These are phyloP conservation scores for Callionymus lyra DNA, from an alignment of 2,113 vertebrate species.

Conservation along the genomic window DNA sequence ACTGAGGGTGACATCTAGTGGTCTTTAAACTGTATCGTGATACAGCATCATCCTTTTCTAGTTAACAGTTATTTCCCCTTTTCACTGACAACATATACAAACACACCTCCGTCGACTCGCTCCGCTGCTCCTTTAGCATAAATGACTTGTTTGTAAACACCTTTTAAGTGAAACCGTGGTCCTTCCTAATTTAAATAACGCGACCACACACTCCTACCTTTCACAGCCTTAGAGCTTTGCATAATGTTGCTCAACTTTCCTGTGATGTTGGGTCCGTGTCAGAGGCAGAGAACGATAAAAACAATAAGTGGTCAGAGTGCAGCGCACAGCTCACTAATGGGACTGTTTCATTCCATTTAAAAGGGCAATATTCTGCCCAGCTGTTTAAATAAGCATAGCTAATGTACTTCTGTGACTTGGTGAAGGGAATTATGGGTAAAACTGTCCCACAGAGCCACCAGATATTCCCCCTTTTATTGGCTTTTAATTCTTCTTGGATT, in stretches of 20 bases:
- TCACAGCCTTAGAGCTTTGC: conserved; percentile 20
- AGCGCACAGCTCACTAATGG: conserved; percentile 42
- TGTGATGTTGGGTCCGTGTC: conserved; percentile 32
- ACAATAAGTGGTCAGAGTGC: conserved; percentile 32
- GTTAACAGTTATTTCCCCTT: too few relatives aligned
- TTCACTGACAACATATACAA: too few relatives aligned
- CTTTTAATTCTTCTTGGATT: too few relatives aligned
- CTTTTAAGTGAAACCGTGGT: too few relatives aligned
- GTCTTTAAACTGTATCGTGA: too few relatives aligned
- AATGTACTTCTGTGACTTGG: conserved; percentile 46
- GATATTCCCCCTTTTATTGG: too few relatives aligned
- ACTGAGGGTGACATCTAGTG: too few relatives aligned
- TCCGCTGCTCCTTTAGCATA: too few relatives aligned
- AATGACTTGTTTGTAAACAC: too few relatives aligned
- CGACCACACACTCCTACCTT: conserved; percentile 8
- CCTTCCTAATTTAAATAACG: neutral
- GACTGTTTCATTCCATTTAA: conserved; percentile 56
- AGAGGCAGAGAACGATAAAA: conserved; percentile 14
- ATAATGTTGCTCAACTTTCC: conserved; percentile 44
- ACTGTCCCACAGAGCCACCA: conserved; percentile 36
- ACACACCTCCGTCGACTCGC: too few relatives aligned
- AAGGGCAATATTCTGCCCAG: conserved; percentile 50
- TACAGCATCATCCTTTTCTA: too few relatives aligned
- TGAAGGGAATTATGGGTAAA: conserved; percentile 42
- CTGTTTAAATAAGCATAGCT: conserved; percentile 59